Evolutionary conservation across 2,113 vertebrate genomes (phyloP), one percentile per base, ranked within the genome.

Genomic region (Sula dactylatra): DNA sequence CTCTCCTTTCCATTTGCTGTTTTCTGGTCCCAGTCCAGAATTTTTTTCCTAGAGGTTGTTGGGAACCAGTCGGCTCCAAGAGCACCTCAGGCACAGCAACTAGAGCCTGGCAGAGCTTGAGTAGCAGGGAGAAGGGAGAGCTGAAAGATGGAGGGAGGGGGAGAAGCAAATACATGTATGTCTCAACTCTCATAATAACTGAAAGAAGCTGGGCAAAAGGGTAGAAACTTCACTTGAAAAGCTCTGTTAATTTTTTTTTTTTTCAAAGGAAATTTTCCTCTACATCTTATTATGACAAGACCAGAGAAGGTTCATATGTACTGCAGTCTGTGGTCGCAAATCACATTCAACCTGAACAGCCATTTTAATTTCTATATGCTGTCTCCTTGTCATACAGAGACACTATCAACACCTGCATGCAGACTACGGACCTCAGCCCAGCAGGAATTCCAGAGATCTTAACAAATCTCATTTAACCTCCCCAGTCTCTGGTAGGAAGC

Each of bases 381-480:
- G 25, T 31, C 32, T 86, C 20, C 31, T 84, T 52, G 36, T 89
- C 83, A 76, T 56, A 87, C 36, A 82, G 72, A 79, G 72, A 79
- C 40, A 49, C 88, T 76, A 94, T 94, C 92, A 94, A 91, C 95
- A 95, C 94, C 54, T 84, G 32, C 73, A 38, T 32, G 24, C 70
- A 76, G 49, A 69, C 52, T 36, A 42, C 7, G 24, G 73, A 84
- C 52, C 69, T 78, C 80, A 76, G 80, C 92, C 40, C 80, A 92
- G 80, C 88, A 88, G 86, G 77, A 78, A 52, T 82, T 64, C 38
- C 59, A 64, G 38, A 42, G 61, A 61, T 38, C 36, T 40, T 91
- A 94, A 79, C n/a, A 92, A 94, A 93, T 69, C 71, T 86, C 85
- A 85, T 94, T 94, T 94, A 95, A 79, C 93, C 73, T 97, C 56